Evolutionary conservation across 2,113 vertebrate genomes (phyloP).

Genomic region (Danio rerio): DNA sequence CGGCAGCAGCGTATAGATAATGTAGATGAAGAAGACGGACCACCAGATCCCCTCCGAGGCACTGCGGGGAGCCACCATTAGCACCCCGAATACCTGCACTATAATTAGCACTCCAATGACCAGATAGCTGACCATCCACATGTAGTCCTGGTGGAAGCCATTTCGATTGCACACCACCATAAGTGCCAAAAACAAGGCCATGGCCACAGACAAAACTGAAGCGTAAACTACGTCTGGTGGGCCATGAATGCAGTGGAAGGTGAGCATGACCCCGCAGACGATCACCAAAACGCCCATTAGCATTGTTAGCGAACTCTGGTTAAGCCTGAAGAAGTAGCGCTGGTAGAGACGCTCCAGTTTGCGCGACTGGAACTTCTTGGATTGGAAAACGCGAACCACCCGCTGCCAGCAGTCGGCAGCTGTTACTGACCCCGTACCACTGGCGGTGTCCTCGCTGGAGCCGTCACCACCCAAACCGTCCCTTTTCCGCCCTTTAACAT

Average conservation of each 20-base stretch:
- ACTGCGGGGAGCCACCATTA: constrained; percentile 84
- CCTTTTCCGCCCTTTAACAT: constrained; percentile 71
- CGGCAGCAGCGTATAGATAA: constrained; percentile 94
- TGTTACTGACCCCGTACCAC: constrained; percentile 52
- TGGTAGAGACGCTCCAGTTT: constrained; percentile 97
- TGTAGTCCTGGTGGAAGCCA: constrained; percentile 95
- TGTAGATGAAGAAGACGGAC: constrained; percentile 96
- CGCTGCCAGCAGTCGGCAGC: constrained; percentile 82
- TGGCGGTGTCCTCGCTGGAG: constrained; percentile 48
- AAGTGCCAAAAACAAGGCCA: constrained; percentile 86
- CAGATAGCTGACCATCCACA: constrained; percentile 96
- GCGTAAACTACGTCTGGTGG: constrained; percentile 78
- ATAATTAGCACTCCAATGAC: constrained; percentile 86
- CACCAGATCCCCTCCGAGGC: constrained; percentile 93
- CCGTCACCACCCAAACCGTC: constrained; percentile 57
- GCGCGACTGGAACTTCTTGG: constrained; percentile 93
- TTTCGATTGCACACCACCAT: constrained; percentile 94
- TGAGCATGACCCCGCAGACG: constrained; percentile 88
- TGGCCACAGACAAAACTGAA: constrained; percentile 82
- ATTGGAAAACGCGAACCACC: constrained; percentile 89
- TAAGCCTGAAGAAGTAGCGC: constrained; percentile 97
- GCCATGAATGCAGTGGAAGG: constrained; percentile 89
- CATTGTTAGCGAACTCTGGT: constrained; percentile 97
- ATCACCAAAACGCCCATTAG: constrained; percentile 94
- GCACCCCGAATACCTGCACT: constrained; percentile 86